Evolutionary conservation across 2,888 invertebrate species (phyloP), one percentile per base, ranked within the genome.

Genomic region (Drosophila nigricruria): DNA sequence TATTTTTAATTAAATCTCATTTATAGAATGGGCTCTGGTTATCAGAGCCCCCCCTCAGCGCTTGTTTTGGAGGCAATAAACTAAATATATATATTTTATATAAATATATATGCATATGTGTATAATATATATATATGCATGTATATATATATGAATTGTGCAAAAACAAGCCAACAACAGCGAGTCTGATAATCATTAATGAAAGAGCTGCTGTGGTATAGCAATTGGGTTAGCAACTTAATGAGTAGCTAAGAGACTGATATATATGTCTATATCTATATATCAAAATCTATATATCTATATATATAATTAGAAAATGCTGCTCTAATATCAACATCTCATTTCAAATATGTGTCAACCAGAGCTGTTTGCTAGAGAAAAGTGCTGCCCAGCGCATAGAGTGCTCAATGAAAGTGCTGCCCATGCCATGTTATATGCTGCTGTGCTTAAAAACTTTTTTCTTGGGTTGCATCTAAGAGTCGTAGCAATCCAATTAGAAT

Each of bases 21-120:
- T 78, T 73, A 50, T 63, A 64, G 47, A 62, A 25, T 25, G 27
- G 27, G 23, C 38, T 40, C 40, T 42, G 54, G 65, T 69, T 79
- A 77, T 77, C 79, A 78, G 77, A 72, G 34, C 38, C 49, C 76
- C 76, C 79, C 49, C 49, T 49, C 76, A 64, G 64, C 52, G 43
- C 23, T 58, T 50, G 72, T 61, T 53, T 62, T 54, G 64, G 27
- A 30, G 66, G 25, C 59, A 62, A 68, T 72, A 53, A 63, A 61
- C 54, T 18, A 52, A 47, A 40, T 34, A 30, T 32, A 53, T 32
- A 50, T 23, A 27, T 18, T 27, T 27, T 27, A 47, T 47, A n/a
- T 9, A 27, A 16, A 23, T 4, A 45, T 45, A 25, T 36, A 34
- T 14, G 0, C 2, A 40, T 5, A 38, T 16, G 18, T 38, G 53